phyloP scores from a whole-genome alignment of 2,888 invertebrate species.

The Polydrusus cervinus region DNA sequence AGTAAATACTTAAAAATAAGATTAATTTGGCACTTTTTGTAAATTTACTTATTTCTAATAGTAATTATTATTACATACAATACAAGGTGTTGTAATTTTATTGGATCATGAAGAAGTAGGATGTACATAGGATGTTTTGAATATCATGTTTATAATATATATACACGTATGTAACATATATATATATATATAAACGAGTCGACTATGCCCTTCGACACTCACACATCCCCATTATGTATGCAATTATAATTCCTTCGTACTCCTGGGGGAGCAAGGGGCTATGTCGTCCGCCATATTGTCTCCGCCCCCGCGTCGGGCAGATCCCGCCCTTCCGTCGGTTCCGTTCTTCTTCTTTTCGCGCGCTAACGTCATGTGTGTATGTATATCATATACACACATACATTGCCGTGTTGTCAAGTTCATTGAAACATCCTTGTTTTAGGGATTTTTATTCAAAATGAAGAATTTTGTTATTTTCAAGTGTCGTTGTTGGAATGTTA shows the following conservation, averaged over 20 bases:
- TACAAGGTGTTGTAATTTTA: no score
- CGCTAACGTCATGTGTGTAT: constrained; percentile 54
- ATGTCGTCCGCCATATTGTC: constrained; percentile 57
- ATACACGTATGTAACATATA: not conserved
- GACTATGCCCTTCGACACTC: constrained; percentile 39
- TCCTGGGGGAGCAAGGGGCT: constrained; percentile 51
- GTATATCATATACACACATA: constrained; percentile 54
- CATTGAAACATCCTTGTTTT: not conserved
- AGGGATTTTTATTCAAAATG: no score
- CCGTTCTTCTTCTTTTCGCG: constrained; percentile 54
- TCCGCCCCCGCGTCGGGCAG: constrained; percentile 54
- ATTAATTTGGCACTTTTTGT: no score
- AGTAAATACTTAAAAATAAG: no score
- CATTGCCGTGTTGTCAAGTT: constrained; percentile 34
- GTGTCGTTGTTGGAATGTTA: no score
- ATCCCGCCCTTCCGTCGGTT: constrained; percentile 52
- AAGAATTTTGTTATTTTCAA: no score
- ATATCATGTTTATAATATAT: no score
- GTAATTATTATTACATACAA: no score
- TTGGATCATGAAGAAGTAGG: no score
- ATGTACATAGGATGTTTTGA: no score
- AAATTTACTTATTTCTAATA: no score
- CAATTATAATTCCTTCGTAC: constrained; percentile 55
- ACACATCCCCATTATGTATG: constrained; percentile 55
- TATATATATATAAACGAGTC: constrained; percentile 13